These are phyloP conservation scores for Pyralis farinalis DNA, from an alignment of 2,888 invertebrate species.

Conservation along the genomic window DNA sequence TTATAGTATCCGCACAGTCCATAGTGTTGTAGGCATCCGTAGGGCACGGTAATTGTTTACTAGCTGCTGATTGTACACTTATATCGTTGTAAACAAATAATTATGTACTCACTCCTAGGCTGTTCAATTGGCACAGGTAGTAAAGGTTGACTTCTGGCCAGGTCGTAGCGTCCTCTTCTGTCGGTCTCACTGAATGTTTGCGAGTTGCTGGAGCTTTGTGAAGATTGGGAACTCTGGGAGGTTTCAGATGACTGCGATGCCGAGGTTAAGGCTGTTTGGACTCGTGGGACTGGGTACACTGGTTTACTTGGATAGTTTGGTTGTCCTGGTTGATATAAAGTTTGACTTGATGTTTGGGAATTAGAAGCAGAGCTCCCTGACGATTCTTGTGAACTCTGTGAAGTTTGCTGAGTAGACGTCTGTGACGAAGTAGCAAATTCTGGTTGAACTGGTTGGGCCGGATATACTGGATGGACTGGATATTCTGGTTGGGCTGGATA, in stretches of 20 bases:
- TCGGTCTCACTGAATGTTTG: not conserved
- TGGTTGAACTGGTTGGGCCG: not conserved
- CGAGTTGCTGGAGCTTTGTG: slow-evolving; percentile 3
- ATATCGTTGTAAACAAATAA: too few species aligned
- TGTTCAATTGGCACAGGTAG: too few species aligned
- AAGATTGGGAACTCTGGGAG: too few species aligned
- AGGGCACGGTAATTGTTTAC: too few species aligned
- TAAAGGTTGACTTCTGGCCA: too few species aligned
- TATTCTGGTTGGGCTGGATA: not conserved
- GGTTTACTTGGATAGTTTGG: not conserved
- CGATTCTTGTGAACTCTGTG: not conserved
- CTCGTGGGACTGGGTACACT: slow-evolving; percentile 2
- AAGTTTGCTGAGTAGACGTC: slow-evolving; percentile 1
- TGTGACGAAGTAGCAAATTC: not conserved
- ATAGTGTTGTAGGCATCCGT: too few species aligned
- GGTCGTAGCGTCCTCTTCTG: slow-evolving; percentile 2
- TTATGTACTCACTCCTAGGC: too few species aligned
- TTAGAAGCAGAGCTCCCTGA: not conserved
- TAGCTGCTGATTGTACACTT: too few species aligned
- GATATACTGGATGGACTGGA: not conserved
- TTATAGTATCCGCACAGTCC: too few species aligned
- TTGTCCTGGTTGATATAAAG: not conserved
- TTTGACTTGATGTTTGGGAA: not conserved
- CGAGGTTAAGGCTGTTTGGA: not conserved
- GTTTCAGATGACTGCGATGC: not conserved